These are phyloP conservation scores for Tolmerus cingulatus DNA, from an alignment of 2,888 invertebrate genomes.

Conservation along the genomic window DNA sequence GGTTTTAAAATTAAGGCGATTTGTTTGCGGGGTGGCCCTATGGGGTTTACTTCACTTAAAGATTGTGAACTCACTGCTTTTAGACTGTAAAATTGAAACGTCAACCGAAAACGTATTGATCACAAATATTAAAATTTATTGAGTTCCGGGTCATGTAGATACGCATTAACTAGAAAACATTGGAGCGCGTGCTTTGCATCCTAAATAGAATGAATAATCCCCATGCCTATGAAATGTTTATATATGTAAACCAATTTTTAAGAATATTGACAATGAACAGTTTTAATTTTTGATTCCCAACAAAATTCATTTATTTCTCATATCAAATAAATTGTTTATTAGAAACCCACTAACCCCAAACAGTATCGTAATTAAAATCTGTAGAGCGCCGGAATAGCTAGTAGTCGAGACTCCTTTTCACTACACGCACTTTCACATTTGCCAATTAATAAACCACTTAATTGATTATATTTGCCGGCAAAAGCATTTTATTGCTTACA, in stretches of 20 bases:
- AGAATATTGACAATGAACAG: too few relatives aligned
- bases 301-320: too few relatives aligned
- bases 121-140: not conserved
- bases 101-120: not conserved
- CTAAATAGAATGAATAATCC: not conserved
- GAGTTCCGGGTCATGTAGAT: not conserved
- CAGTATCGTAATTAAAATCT: too few relatives aligned
- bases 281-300: too few relatives aligned
- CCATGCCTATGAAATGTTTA: not conserved
- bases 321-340: too few relatives aligned
- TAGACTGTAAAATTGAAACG: not conserved
- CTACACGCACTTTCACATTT: too few relatives aligned
- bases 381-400: too few relatives aligned
- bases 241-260: not conserved
- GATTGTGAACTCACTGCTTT: not conserved
- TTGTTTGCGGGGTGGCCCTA: not conserved
- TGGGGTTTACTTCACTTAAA: not conserved
- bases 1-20: not conserved
- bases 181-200: not conserved
- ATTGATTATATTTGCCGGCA: too few relatives aligned
- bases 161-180: not conserved
- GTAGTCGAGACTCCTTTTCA: too few relatives aligned
- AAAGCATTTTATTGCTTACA: too few relatives aligned
- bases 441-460: too few relatives aligned
- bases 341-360: too few relatives aligned